Base-by-base conservation (phyloP, 2,888 invertebrate species). In the Marronus borbonicus region DNA sequence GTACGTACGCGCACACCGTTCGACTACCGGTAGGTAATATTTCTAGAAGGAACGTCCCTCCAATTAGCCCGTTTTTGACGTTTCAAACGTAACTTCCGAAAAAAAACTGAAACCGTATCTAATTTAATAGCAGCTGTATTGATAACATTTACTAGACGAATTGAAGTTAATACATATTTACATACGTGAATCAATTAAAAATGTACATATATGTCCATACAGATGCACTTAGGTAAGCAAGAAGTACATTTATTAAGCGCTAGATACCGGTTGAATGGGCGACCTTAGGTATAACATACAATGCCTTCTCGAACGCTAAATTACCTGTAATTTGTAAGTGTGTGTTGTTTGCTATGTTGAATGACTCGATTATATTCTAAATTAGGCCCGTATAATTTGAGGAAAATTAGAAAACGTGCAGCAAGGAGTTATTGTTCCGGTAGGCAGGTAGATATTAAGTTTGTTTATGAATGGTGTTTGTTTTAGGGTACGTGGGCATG, bases 71-170 rank as follows among this genome's bases (percentile, higher is more conserved):
- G 8, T 39, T 44, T 50, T 20, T 50, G 52, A 69, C 55, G 50
- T 69, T 52, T 50, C 4, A 49, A 58, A 69, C 31, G 28, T 44
- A 66, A 66, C 66, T 39, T 24, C 24, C 24, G 24, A 24, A 24
- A 24, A 24, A 12, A 28, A 66, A 50, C 50, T n/a, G n/a, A 28
- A 36, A 36, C 39, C 10, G 69, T 50, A 52, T 69, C 36, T 69
- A 69, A 69, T 50, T 69, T 69, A 69, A 69, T 50, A 52, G 62
- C 62, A 62, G 62, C 62, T 62, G 62, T 62, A 28, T 17, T 58
- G 20, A 44, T 44, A 44, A 44, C 8, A 44, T 44, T 44, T 44
- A 44, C 44, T 44, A 12, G 1, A 44, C 44, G 44, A 44, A 44
- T 44, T 44, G 44, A 44, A 44, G 10, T 44, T 44, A 44, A 12